Conservation (phyloP, 2,113 vertebrate species). For the Phodopus roborovskii region DNA sequence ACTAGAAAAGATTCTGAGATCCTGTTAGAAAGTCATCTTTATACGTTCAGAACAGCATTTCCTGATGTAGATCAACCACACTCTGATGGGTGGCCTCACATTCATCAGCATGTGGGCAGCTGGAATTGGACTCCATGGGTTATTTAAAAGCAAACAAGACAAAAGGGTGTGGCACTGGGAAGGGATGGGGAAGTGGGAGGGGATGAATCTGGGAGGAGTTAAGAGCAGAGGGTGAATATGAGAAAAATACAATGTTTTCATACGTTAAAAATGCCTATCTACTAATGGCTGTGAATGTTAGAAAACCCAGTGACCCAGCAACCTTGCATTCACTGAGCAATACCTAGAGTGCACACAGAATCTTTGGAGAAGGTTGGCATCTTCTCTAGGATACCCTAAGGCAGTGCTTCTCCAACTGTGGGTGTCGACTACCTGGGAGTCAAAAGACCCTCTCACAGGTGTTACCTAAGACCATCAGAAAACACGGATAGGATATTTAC, state of each 20-base stretch:
- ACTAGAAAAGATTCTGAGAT: not conserved
- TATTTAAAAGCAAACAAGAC: not conserved
- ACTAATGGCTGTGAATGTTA: not conserved
- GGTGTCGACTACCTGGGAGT: fast-evolving
- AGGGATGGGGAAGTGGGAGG: not conserved
- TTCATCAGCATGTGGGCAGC: not conserved
- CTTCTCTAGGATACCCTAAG: not conserved
- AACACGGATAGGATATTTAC: no score
- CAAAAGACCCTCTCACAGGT: not conserved
- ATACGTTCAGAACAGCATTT: not conserved
- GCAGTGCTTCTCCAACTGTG: not conserved
- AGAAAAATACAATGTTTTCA: not conserved
- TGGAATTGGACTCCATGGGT: not conserved
- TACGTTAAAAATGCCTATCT: not conserved
- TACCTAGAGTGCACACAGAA: not conserved
- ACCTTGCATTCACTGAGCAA: not conserved
- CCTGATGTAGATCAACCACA: not conserved
- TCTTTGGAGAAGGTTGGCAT: not conserved
- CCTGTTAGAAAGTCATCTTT: slow-evolving; percentile 1
- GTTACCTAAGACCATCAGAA: not conserved
- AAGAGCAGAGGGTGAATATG: no score
- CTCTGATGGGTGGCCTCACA: no score
- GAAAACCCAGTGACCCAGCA: not conserved
- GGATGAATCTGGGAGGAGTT: not conserved
- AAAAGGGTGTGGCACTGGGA: not conserved